Evolutionary conservation across 2,888 invertebrate species (phyloP), one percentile per base, ranked within the genome.

Genomic region (Celastrina argiolus): DNA sequence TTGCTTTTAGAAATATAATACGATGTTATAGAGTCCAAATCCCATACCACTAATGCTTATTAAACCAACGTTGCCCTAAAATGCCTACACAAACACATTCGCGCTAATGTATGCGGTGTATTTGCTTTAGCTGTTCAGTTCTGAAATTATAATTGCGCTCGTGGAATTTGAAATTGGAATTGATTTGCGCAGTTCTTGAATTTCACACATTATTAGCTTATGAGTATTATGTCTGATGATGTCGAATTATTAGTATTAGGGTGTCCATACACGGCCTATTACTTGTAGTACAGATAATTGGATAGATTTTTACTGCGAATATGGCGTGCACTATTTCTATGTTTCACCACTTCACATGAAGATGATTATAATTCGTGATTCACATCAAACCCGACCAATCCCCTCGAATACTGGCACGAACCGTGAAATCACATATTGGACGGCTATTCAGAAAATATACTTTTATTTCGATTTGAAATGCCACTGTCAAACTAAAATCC

Each of bases 401-500:
- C 1, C 28, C 28, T 28, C 1, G 28, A 45, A 31, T 31, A 45
- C 64, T 45, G 14, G 14, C 16, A 28, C 28, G 16, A 63, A 28
- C 14, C 58, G 39, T 65, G 28, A 65, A 65, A 58, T 41, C 65
- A 56, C 41, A 65, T 41, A 51, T 51, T 51, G 51, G 51, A 51
- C 14, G 68, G 67, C 68, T 31, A 68, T 68, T 67, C 69, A 66
- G 63, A 72, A 70, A 74, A 74, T 74, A 74, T 65, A 75, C 75
- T 75, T 78, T 76, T 78, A 81, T 78, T 78, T 75, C 75, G 75
- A 78, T 84, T 78, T 76, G 76, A 80, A 81, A 82, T 75, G 80
- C 78, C 73, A 73, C 78, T 77, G 84, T 86, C 83, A 81, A 76
- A 77, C 76, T 74, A 79, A 84, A 51, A 84, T 80, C 82, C 80